These are phyloP conservation scores for Oryzias woworae DNA, from an alignment of 2,113 vertebrate species.

Conservation along the genomic window DNA sequence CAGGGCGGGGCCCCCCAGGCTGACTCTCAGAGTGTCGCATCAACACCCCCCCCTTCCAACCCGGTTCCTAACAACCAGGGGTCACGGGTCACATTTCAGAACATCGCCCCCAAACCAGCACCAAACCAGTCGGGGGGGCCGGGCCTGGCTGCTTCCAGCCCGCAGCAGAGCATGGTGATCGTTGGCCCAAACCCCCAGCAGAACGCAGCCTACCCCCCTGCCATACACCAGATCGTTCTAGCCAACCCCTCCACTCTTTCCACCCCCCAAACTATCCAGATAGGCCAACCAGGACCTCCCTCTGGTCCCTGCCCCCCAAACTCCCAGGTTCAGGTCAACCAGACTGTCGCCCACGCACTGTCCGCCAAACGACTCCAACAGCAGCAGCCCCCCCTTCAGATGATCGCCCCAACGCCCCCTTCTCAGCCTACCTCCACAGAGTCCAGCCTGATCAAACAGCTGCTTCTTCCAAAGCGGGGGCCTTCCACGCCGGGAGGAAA, in stretches of 20 bases:
- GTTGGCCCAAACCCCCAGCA: constrained; percentile 90
- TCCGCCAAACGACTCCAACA: constrained; percentile 88
- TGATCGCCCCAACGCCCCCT: constrained; percentile 76
- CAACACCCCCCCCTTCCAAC: constrained; percentile 81
- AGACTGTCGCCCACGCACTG: constrained; percentile 82
- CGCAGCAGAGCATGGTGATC: constrained; percentile 92
- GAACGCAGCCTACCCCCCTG: constrained; percentile 87
- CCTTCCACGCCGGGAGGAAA: constrained; percentile 96
- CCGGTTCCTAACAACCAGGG: constrained; percentile 87
- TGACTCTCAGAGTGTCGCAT: constrained; percentile 82
- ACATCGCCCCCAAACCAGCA: constrained; percentile 93
- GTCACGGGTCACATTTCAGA: constrained; percentile 94
- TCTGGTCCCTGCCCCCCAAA: constrained; percentile 82
- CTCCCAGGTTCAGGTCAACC: constrained; percentile 82
- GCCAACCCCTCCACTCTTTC: constrained; percentile 89
- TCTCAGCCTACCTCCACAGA: constrained; percentile 88
- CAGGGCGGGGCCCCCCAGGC: constrained; percentile 79
- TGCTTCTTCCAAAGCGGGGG: constrained; percentile 97
- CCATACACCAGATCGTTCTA: constrained; percentile 98
- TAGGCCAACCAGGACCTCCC: constrained; percentile 86
- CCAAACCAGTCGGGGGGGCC: constrained; percentile 83
- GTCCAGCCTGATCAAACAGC: constrained; percentile 98
- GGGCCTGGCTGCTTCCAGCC: constrained; percentile 77
- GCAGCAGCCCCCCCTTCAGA: constrained; percentile 80
- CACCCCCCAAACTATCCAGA: constrained; percentile 86